Evolutionary conservation across 2,888 invertebrate species (phyloP).

Genomic region (Torymus texanus): DNA sequence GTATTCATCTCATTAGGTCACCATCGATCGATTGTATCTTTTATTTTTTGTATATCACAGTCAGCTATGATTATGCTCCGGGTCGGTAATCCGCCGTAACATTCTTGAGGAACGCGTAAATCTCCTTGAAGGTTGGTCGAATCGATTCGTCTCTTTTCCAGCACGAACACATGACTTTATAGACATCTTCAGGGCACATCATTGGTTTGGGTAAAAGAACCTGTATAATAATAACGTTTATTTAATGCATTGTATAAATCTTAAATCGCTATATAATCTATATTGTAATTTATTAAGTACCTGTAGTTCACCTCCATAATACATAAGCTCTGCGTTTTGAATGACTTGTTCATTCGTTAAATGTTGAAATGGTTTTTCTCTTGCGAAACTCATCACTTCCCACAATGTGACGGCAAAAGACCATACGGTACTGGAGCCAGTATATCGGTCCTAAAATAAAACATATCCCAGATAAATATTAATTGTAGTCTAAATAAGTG

Average conservation of each 20-base stretch:
- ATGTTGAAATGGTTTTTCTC: slow-evolving; percentile 79
- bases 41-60: slow-evolving; percentile 52
- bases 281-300: slow-evolving; percentile 67
- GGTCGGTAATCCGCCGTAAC: slow-evolving; percentile 78
- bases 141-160: slow-evolving; percentile 80
- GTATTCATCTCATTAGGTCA: slow-evolving; percentile 22
- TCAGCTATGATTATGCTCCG: slow-evolving; percentile 62
- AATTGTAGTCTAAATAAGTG: background rate
- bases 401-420: slow-evolving; percentile 81
- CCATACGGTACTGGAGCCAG: slow-evolving; percentile 81
- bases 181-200: slow-evolving; percentile 85
- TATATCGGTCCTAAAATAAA: slow-evolving; percentile 78
- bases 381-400: slow-evolving; percentile 80
- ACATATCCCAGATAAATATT: slow-evolving; percentile 4
- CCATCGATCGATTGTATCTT: slow-evolving; percentile 15
- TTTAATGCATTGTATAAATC: no score
- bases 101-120: slow-evolving; percentile 83
- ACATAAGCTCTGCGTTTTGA: slow-evolving; percentile 81
- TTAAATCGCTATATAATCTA: background rate
- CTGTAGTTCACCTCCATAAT: slow-evolving; percentile 80
- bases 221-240: slow-evolving; percentile 60
- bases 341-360: slow-evolving; percentile 80
- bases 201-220: slow-evolving; percentile 84
- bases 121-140: slow-evolving; percentile 81
- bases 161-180: slow-evolving; percentile 85